Conservation (phyloP, 2,113 vertebrate species). For the Desmodus rotundus region DNA sequence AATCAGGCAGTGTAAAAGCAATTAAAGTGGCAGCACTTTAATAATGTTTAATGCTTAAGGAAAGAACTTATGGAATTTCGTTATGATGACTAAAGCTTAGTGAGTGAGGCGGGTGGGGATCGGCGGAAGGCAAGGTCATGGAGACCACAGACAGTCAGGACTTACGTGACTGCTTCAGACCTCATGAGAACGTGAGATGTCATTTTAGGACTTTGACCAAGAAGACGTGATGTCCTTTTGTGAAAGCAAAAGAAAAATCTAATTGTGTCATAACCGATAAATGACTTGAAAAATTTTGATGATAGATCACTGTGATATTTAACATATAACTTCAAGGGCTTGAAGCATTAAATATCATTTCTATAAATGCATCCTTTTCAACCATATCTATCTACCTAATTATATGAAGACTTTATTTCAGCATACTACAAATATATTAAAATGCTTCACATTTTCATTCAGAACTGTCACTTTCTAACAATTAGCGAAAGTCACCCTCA, state of each 20-base stretch:
- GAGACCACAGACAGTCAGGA: no score
- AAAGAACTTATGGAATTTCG: neutral
- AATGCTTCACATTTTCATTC: neutral
- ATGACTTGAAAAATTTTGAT: neutral
- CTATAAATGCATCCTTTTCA: neutral
- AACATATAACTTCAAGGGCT: neutral
- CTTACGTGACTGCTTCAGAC: neutral
- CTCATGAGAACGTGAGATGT: neutral
- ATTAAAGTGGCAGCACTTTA: no score
- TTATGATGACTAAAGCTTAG: neutral
- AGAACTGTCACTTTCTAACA: neutral
- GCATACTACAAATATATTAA: neutral
- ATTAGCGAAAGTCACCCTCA: neutral
- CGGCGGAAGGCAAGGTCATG: neutral
- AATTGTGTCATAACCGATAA: neutral
- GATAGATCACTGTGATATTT: neutral
- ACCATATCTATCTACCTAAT: neutral
- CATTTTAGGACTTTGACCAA: neutral
- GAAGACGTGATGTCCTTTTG: neutral
- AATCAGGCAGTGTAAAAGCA: neutral
- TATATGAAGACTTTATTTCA: neutral
- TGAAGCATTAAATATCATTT: neutral
- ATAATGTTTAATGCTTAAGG: neutral
- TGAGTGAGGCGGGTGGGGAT: accelerated
- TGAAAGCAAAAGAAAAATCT: neutral